Base-by-base conservation (phyloP, 2,888 invertebrate genomes). In the Phortica magna region DNA sequence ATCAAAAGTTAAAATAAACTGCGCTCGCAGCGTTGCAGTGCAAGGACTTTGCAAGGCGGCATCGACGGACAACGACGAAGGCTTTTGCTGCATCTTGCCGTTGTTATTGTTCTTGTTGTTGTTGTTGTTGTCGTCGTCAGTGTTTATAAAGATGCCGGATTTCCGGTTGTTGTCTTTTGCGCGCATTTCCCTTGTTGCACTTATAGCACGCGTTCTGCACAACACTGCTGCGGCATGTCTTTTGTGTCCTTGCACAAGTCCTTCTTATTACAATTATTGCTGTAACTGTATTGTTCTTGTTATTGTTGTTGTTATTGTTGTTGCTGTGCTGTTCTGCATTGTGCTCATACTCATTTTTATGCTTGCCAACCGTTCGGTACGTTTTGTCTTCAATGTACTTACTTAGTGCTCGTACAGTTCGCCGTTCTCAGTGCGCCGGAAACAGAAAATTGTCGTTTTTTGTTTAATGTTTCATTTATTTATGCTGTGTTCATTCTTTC, bases 111-210 rank as follows among this genome's bases (percentile, higher is more conserved):
- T 53, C 55, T 57, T 81, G 79, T 79, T 87, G 87, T 84, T 81
- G 76, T 83, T 80, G 83, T 83, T 80, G 78, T 80, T 74, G 72
- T 77, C 64, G 76, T 73, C 76, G 77, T 73, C 70, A 64, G 79
- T 85, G 87, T 88, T 88, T 88, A 88, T 88, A 88, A 88, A 86
- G 89, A 88, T 88, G 77, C 83, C 84, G 89, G 89, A 86, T 88
- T 88, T 86, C 86, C 86, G 88, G 88, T 88, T 88, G 89, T 88
- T 86, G 86, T 88, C 84, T 88, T 88, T 76, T 65, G 71, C 78
- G 84, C 87, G 86, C 83, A 85, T 88, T 85, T 85, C 70, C 70
- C 70, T 53, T 55, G 70, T 53, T 71, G 70, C 70, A 71, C n/a
- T 68, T n/a, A 65, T 17, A 61, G 22, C 61, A 61, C 22, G 31